A percentile compares a stretch with the other conserved stretches of the same genome.
These are phyloP conservation scores for Aporophyla lueneburgensis DNA, from an alignment of 2,888 invertebrate species.

Conservation along the genomic window DNA sequence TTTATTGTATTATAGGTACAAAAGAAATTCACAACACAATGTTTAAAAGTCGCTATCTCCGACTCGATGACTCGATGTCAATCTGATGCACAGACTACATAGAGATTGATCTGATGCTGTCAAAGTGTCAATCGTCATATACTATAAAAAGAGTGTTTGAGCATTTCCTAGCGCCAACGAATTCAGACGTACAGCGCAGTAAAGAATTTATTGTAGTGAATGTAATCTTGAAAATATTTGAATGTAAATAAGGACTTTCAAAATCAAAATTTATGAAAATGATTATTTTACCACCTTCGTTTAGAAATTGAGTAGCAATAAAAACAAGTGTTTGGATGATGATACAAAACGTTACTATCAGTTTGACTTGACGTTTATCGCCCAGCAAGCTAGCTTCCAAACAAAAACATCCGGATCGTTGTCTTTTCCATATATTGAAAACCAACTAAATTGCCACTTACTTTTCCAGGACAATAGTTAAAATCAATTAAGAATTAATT, in stretches of 20 bases:
- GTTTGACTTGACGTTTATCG: constrained; percentile 63
- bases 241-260: rapidly evolving
- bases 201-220: neutral
- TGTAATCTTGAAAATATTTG: neutral
- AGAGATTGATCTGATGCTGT: no score
- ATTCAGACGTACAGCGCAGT: no score
- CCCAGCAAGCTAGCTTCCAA: constrained; percentile 23
- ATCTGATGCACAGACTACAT: no score
- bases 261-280: neutral
- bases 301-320: neutral
- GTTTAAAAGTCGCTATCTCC: constrained; percentile 23
- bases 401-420: constrained; percentile 75
- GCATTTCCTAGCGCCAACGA: neutral
- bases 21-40: constrained; percentile 42
- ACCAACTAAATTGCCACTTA: neutral
- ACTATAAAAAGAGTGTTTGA: no score
- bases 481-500: neutral
- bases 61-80: neutral
- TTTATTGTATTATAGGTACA: neutral
- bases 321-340: neutral
- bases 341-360: constrained; percentile 62
- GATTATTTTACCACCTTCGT: neutral
- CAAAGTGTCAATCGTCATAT: no score
- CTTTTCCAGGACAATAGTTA: neutral
- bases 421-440: neutral